Percentiles rank a stretch among this genome's conserved stretches.
phyloP scores from a whole-genome alignment of 2,888 invertebrate genomes.

The Cactoblastis cactorum region DNA sequence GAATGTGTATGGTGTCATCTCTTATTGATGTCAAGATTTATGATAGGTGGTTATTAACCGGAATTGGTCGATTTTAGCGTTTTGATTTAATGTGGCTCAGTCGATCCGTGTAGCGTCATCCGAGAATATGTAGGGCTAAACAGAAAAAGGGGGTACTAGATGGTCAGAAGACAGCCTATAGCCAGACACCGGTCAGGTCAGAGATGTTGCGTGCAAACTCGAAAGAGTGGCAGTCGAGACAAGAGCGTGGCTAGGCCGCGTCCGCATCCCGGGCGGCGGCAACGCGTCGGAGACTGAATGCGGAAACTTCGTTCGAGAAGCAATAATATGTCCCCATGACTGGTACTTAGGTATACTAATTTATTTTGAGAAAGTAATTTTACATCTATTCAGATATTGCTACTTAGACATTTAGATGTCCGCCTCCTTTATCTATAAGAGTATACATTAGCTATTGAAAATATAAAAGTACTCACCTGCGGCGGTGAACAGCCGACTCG shows the following conservation, averaged over 20 bases:
- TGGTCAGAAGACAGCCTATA: conserved; percentile 35
- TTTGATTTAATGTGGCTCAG: conserved; percentile 59
- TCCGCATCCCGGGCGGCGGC: conserved; percentile 36
- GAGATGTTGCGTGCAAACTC: conserved; percentile 45
- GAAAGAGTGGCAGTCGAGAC: conserved; percentile 52
- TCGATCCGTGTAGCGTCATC: conserved; percentile 58
- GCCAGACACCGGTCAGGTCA: conserved; percentile 27
- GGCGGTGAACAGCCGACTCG: conserved; percentile 32
- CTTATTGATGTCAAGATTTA: conserved; percentile 61
- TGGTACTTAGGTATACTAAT: conserved; percentile 76
- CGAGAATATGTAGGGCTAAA: conserved; percentile 41
- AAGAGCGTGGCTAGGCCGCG: conserved; percentile 50
- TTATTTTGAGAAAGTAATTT: conserved; percentile 76
- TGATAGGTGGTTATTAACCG: conserved; percentile 70
- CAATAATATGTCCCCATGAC: conserved; percentile 74
- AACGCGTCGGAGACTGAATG: conserved; percentile 73
- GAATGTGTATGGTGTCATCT: conserved; percentile 65
- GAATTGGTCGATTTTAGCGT: conserved; percentile 61
- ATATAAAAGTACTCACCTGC: conserved; percentile 42
- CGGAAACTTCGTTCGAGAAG: conserved; percentile 61
- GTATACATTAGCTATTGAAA: conserved; percentile 50
- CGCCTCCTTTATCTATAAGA: conserved; percentile 72
- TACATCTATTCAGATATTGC: conserved; percentile 71
- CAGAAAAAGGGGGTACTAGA: conserved; percentile 40
- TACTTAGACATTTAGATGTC: conserved; percentile 72